A percentile compares a stretch with the other conserved stretches of the same genome.
These are phyloP conservation scores for Phymorhynchus buccinoides DNA, from an alignment of 1,140 invertebrate genomes.

Conservation along the genomic window DNA sequence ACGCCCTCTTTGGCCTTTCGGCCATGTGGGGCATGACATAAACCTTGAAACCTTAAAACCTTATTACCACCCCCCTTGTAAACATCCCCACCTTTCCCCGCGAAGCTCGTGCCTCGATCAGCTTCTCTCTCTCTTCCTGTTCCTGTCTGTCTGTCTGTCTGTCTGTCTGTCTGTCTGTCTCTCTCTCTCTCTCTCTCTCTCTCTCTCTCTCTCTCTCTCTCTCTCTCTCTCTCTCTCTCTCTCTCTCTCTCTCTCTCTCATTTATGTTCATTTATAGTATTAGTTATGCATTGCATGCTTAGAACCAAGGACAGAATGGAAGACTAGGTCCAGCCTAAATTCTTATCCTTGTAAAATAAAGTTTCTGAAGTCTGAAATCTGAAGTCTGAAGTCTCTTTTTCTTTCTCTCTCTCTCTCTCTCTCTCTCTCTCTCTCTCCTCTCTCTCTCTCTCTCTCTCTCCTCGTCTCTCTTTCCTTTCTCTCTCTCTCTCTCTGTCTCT, in stretches of 20 bases:
- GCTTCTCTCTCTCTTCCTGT: background rate
- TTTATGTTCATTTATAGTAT: background rate
- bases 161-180: background rate
- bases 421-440: background rate
- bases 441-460: background rate
- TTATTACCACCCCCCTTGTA: too few relatives aligned
- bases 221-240: background rate
- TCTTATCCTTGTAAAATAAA: too few relatives aligned
- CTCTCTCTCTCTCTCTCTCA: background rate
- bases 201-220: background rate
- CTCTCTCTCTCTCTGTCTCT: background rate
- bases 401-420: background rate
- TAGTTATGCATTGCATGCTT: too few relatives aligned
- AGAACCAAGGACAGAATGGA: too few relatives aligned
- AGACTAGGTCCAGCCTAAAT: too few relatives aligned
- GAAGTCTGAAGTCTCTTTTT: too few relatives aligned
- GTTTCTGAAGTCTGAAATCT: too few relatives aligned
- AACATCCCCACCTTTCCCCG: too few relatives aligned
- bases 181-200: constrained; percentile 11
- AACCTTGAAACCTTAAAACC: too few relatives aligned
- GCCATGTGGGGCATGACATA: too few relatives aligned
- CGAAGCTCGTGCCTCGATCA: too few relatives aligned
- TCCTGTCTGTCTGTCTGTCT: background rate
- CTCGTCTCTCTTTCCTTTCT: background rate
- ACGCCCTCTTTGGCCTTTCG: too few relatives aligned